Evolutionary conservation across 2,797 vertebrate genomes (phyloP).

Genomic region (Pampus argenteus): DNA sequence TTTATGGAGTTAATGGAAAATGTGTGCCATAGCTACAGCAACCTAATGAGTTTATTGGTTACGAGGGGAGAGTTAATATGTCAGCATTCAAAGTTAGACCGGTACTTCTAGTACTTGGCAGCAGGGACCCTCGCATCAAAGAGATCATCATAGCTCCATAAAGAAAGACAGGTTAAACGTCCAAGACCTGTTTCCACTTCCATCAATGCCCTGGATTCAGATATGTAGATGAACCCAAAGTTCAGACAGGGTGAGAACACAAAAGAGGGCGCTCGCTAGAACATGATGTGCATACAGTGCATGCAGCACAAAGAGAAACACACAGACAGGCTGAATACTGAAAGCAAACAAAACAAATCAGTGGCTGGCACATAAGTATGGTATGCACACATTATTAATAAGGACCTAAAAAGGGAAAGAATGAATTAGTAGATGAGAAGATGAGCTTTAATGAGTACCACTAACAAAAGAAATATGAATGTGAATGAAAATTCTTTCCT

Average conservation of each 20-base stretch:
- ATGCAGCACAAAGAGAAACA: conserved; percentile 49
- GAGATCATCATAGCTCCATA: conserved; percentile 15
- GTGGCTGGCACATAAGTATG: conserved; percentile 35
- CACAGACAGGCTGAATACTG: conserved; percentile 20
- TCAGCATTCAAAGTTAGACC: conserved; percentile 30
- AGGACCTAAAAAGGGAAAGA: conserved; percentile 14
- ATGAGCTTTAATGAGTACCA: conserved; percentile 39
- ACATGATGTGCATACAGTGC: conserved; percentile 49
- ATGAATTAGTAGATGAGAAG: conserved; percentile 14
- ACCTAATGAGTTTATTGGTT: conserved; percentile 41
- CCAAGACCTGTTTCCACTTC: conserved; percentile 16
- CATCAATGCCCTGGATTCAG: conserved; percentile 51
- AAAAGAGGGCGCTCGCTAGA: conserved; percentile 35
- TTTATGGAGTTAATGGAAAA: conserved; percentile 28
- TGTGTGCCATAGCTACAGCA: conserved; percentile 22
- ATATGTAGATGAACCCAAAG: conserved; percentile 31
- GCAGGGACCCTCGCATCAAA: background rate
- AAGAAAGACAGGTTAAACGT: conserved; percentile 20
- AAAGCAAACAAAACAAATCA: conserved; percentile 38
- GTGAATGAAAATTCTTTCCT: conserved; percentile 17
- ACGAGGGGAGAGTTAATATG: conserved; percentile 44
- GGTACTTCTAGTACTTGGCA: conserved; percentile 33
- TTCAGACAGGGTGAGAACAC: conserved; percentile 29
- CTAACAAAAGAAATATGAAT: conserved; percentile 9
- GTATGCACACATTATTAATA: conserved; percentile 35